Conservation (phyloP, 2,888 invertebrate genomes). For the Ferdinandea cuprea region DNA sequence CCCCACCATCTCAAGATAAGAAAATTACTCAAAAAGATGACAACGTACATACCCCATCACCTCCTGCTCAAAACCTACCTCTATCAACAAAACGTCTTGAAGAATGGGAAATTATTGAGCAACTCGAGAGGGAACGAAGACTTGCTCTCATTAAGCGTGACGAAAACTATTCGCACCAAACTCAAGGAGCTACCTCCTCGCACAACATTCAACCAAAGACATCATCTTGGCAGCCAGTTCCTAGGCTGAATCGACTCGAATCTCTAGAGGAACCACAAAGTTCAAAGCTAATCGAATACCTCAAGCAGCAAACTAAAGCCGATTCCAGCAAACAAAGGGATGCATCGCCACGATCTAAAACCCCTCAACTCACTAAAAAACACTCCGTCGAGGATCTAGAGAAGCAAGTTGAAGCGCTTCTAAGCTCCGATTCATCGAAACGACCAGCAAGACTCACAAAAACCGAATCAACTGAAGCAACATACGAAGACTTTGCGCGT, state of each 20-base stretch:
- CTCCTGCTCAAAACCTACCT: constrained; percentile 11
- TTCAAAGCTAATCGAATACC: constrained; percentile 62
- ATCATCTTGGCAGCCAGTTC: constrained; percentile 18
- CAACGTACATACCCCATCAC: neutral
- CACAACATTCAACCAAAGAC: neutral
- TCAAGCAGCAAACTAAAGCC: constrained; percentile 59
- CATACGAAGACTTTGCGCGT: constrained; percentile 68
- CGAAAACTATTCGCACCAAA: constrained; percentile 77
- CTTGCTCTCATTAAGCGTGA: constrained; percentile 80
- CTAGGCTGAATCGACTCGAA: constrained; percentile 23
- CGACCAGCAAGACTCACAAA: constrained; percentile 8
- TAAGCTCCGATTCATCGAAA: constrained; percentile 11
- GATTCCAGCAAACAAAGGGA: constrained; percentile 42
- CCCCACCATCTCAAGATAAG: neutral
- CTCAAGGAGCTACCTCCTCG: constrained; percentile 34
- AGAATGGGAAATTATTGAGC: constrained; percentile 79
- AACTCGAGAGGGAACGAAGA: constrained; percentile 80
- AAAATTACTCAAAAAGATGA: constrained; percentile 7
- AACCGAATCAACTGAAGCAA: constrained; percentile 56
- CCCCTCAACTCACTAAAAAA: constrained; percentile 23
- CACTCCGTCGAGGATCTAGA: constrained; percentile 17
- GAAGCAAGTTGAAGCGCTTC: constrained; percentile 43
- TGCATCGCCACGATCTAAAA: constrained; percentile 27
- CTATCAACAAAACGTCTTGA: constrained; percentile 54
- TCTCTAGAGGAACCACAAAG: constrained; percentile 52